Evolutionary conservation across 2,797 vertebrate genomes (phyloP).

Genomic region (Carduelis carduelis): DNA sequence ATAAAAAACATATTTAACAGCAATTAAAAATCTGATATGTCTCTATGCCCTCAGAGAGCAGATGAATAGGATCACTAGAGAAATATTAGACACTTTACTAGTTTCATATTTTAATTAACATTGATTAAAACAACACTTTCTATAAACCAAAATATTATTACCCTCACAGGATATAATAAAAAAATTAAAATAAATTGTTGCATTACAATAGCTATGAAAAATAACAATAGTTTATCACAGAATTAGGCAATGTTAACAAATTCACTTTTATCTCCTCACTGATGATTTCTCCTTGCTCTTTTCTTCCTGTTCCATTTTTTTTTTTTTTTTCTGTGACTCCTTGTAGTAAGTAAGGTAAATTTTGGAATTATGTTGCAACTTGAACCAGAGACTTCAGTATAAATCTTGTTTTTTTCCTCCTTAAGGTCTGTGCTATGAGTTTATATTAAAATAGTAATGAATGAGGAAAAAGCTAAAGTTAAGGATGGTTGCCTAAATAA

Average conservation of each 20-base stretch:
- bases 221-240: background rate
- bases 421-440: background rate
- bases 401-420: background rate
- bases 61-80: background rate
- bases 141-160: background rate
- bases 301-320: background rate
- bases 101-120: constrained; percentile 39
- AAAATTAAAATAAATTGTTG: background rate
- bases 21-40: constrained; percentile 28
- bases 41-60: background rate
- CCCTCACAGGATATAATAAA: background rate
- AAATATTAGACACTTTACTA: background rate
- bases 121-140: constrained; percentile 21
- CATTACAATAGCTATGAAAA: background rate
- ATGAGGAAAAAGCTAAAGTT: background rate
- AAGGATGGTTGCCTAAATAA: background rate
- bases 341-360: background rate
- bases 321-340: background rate
- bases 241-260: background rate
- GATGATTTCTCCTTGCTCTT: background rate
- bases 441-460: background rate
- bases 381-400: background rate
- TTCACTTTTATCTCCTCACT: background rate
- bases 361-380: background rate
- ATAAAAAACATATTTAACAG: background rate